These are phyloP conservation scores for Orthosia incerta DNA, from an alignment of 2,888 invertebrate genomes.

Conservation along the genomic window DNA sequence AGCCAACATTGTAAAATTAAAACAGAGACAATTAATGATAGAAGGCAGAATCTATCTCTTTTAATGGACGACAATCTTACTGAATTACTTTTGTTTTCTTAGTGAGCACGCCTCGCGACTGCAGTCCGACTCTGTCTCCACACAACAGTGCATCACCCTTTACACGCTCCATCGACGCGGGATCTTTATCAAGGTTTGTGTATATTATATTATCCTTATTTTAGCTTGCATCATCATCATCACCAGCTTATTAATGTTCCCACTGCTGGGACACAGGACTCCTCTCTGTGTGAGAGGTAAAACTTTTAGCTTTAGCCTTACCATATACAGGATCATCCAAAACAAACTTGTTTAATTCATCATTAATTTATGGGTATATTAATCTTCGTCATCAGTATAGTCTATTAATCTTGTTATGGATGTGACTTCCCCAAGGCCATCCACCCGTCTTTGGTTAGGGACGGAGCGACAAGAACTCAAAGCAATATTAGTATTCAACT, in stretches of 20 bases:
- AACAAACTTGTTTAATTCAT: not conserved
- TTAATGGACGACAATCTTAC: not conserved
- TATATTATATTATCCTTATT: not conserved
- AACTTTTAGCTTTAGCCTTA: no score
- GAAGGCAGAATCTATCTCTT: not conserved
- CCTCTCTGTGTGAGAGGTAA: no score
- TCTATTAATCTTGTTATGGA: not conserved
- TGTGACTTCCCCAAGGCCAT: slow-evolving; percentile 2
- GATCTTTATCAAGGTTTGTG: slow-evolving; percentile 91
- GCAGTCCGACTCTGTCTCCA: slow-evolving; percentile 96
- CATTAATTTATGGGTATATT: not conserved
- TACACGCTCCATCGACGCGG: slow-evolving; percentile 94
- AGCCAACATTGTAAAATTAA: no score
- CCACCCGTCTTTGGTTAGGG: not conserved
- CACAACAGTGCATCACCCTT: slow-evolving; percentile 94
- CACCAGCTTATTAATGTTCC: no score
- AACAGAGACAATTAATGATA: not conserved
- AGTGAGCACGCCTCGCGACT: slow-evolving; percentile 96
- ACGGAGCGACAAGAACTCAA: slow-evolving; percentile 1
- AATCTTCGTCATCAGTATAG: not conserved
- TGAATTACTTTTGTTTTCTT: slow-evolving; percentile 69
- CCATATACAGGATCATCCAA: not conserved
- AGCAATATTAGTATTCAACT: slow-evolving; percentile 40
- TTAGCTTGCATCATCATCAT: no score
- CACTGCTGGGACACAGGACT: no score